phyloP scores from a whole-genome alignment of 2,797 vertebrate species.

The Enteromius anoplus region DNA sequence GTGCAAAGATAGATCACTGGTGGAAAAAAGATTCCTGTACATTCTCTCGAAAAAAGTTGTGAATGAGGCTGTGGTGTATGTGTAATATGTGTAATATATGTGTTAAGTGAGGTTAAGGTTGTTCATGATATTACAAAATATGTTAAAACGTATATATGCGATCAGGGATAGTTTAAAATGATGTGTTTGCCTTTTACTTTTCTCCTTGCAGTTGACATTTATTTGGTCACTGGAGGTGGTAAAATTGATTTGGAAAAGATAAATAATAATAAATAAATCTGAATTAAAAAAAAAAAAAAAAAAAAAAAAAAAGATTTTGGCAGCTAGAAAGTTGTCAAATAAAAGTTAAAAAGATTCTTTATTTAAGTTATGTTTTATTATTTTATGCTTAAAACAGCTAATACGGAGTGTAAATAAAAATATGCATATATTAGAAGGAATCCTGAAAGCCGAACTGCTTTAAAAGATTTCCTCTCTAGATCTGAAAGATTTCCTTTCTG shows the following conservation, averaged over 20 bases:
- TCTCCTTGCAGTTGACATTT: neutral
- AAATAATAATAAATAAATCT: neutral
- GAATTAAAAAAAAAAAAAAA: neutral
- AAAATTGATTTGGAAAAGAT: neutral
- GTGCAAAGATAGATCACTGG: slow-evolving; percentile 73
- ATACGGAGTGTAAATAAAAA: neutral
- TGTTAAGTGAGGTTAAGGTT: neutral
- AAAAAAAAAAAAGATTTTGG: neutral
- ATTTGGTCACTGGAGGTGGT: neutral
- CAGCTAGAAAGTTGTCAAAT: neutral
- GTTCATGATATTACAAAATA: neutral
- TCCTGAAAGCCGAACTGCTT: neutral
- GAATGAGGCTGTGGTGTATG: neutral
- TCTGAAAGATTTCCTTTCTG: neutral
- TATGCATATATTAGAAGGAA: neutral
- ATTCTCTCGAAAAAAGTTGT: neutral
- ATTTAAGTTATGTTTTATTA: neutral
- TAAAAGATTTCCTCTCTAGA: slow-evolving; percentile 1
- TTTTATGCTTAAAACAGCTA: neutral
- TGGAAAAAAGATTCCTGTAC: slow-evolving; percentile 61
- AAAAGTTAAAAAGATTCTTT: neutral
- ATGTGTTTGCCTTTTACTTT: neutral
- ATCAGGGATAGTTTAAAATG: neutral
- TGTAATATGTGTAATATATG: neutral
- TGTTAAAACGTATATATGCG: neutral